Base-by-base conservation (phyloP, 2,888 invertebrate species). In the Drosophila paramelanica region DNA sequence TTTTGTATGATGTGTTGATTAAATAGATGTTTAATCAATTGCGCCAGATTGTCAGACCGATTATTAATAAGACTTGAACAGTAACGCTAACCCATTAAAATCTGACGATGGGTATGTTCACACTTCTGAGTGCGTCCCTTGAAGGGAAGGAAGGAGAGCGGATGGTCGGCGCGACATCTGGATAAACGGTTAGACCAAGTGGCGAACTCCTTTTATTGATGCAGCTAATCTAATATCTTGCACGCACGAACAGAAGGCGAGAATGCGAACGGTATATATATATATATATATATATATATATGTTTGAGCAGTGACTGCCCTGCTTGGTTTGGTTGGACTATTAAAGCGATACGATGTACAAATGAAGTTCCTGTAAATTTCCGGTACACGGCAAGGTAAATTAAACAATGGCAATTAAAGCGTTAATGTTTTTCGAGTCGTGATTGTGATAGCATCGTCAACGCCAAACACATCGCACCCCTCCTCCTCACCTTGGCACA, bases 301-400 rank as follows among this genome's bases (percentile, higher is more conserved):
- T n/a, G n/a, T n/a, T n/a, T n/a, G n/a, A n/a, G n/a, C n/a, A n/a
- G n/a, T n/a, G n/a, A n/a, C 23, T 25, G 36, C 11, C 17, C n/a
- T n/a, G n/a, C n/a, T n/a, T n/a, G n/a, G n/a, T n/a, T n/a, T n/a
- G n/a, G n/a, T 17, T 17, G 17, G 17, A 56, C 36, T 46, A 17
- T 42, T 52, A 64, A 50, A 68, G 61, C 58, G 23, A 46, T 50
- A 56, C 56, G 46, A 58, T 61, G 74, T 71, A 86, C 88, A 88
- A 86, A 86, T 88, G 75, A 86, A 86, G 88, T 86, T 88, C 86
- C 88, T 88, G 86, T 55, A 75, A 82, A 86, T 86, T 86, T 86
- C 86, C 86, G 88, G 87, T 53, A 70, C 60, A 78, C 70, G 73
- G 53, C 69, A 77, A 83, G 84, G 87, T 86, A 86, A 86, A 88